Base-by-base conservation (phyloP, 1,140 invertebrate species). In the Bombus breviceps region DNA sequence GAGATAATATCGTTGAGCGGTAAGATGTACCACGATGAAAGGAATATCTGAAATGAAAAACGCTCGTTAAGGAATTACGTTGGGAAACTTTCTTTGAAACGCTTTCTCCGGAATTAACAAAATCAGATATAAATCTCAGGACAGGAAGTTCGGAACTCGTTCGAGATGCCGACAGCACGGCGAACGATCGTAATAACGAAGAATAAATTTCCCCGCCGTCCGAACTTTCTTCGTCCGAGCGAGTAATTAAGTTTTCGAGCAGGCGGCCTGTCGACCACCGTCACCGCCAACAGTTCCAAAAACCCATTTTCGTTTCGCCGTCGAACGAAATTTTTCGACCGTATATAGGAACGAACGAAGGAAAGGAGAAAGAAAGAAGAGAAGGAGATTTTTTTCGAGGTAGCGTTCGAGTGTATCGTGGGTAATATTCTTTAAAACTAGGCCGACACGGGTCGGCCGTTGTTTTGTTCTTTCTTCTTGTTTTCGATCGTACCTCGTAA, bases 221-320 rank as follows among this genome's bases (percentile, higher is more conserved):
- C 59, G 62, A 83, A 74, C 43, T 83, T 77, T 83, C 73, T 66
- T 83, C 62, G 69, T 41, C 53, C 69, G 57, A 41, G 15, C 57
- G 39, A 75, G 81, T 83, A 83, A 83, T 83, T 83, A 83, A 83
- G 81, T 83, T 83, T 68, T 83, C 81, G 57, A 47, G 41, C 47
- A 39, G 43, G 12, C 43, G 6, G 15, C 18, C n/a, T 2, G 25
- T n/a, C 10, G 72, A 39, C 43, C 59, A 25, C 41, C 69, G 43
- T 77, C 73, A 68, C 43, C 73, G 81, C 62, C 62, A 83, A 41
- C 73, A 57, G 62, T 68, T 77, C 62, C 73, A 34, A 83, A 83
- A 77, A 77, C 18, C 43, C 22, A 68, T 76, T 76, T 53, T 83
- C 81, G 3, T 41, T 39, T 32, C 13, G 8, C 10, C 32, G 22